phyloP scores from a whole-genome alignment of 2,797 vertebrate genomes.

The Denticeps clupeoides region DNA sequence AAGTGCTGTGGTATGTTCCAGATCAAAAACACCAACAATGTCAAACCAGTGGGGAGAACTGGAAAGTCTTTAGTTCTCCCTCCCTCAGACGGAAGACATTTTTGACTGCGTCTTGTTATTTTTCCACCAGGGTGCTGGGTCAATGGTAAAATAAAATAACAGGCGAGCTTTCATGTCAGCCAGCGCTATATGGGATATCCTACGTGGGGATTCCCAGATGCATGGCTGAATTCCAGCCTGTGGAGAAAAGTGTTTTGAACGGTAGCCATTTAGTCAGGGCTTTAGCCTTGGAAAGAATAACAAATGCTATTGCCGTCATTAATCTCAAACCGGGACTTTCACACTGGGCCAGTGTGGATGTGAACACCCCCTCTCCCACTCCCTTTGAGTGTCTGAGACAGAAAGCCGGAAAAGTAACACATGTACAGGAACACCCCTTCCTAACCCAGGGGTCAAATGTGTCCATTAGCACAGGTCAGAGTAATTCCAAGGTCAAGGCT shows the following conservation, averaged over 20 bases:
- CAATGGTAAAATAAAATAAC: not conserved
- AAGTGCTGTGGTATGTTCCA: too few species aligned
- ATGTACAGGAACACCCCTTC: too few species aligned
- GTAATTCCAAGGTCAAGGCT: too few species aligned
- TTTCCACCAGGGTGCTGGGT: not conserved
- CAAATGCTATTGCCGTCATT: conserved; percentile 27
- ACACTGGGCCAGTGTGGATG: conserved; percentile 18
- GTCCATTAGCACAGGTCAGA: too few species aligned
- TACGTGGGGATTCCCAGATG: not conserved
- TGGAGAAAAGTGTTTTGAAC: conserved; percentile 15
- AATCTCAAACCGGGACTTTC: conserved; percentile 19
- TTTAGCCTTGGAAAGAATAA: conserved; percentile 25
- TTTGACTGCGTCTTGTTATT: not conserved
- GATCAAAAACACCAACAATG: too few species aligned
- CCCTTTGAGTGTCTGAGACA: conserved; percentile 1
- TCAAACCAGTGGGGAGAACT: too few species aligned
- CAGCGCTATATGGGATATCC: not conserved
- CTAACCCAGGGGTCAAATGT: too few species aligned
- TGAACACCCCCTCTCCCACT: too few species aligned
- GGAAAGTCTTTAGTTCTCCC: too few species aligned
- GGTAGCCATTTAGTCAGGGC: not conserved
- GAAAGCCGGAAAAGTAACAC: too few species aligned
- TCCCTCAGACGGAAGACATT: not conserved
- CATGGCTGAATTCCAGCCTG: conserved; percentile 11
- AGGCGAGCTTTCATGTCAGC: not conserved